Base-by-base conservation (phyloP, 2,888 invertebrate genomes). In the Drosophila fulvimacula region DNA sequence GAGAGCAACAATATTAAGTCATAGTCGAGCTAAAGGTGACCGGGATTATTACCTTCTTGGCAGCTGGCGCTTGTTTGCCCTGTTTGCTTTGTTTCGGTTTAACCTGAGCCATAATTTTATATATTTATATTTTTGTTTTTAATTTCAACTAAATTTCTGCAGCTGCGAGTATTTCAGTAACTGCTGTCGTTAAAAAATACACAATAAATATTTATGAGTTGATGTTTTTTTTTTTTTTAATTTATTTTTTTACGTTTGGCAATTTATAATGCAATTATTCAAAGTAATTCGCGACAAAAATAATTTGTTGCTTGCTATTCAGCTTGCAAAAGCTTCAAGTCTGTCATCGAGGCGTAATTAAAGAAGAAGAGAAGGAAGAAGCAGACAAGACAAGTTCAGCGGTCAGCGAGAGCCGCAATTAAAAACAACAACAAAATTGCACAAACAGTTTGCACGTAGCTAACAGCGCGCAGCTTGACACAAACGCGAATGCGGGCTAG, bases 51-150 rank as follows among this genome's bases (percentile, higher is more conserved):
- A 92, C 92, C 92, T 92, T 92, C 79, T 92, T 92, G 24, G 82
- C 81, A 52, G 75, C 79, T 63, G 81, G 62, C 56, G 81, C 82
- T 82, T 90, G 91, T 82, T 92, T 92, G 84, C 89, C 89, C 88
- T 90, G 91, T 86, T 92, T 92, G 81, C 78, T 92, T 83, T 91
- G 92, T 88, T 91, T 92, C 80, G 76, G 89, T 90, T 92, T 92
- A 80, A 90, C 88, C 91, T 92, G 92, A 90, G 91, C 92, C 92
- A 92, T 92, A 83, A 82, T 90, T 73, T 34, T 69, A 66, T 57
- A 17, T 61, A 58, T 53, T 42, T 60, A 17, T 55, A 9, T 52
- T 52, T 71, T 82, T 67, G 73, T 83, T 69, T 74, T 69, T 74
- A 80, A 82, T 79, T 85, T 73, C 75, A 76, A 77, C 67, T 84